Conservation (phyloP, 1,140 invertebrate species). For the Zelostemma sp. region DNA sequence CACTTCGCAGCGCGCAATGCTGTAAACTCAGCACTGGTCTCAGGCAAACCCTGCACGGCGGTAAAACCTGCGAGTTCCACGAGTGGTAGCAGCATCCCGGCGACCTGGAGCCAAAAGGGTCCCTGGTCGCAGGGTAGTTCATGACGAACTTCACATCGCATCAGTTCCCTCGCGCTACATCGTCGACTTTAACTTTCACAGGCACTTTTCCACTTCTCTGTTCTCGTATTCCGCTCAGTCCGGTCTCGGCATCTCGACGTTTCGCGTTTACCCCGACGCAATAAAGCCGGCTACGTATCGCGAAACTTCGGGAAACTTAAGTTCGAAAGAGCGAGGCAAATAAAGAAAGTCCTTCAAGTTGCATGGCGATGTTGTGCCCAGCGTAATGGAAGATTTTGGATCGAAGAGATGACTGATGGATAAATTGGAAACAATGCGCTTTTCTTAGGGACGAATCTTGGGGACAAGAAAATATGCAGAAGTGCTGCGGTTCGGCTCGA, state of each 20-base stretch:
- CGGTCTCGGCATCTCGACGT: conserved; percentile 6
- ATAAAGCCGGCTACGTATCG: conserved; percentile 4
- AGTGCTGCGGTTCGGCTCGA: not conserved
- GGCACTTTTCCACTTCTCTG: conserved; percentile 13
- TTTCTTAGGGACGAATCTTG: too few relatives aligned
- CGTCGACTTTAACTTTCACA: not conserved
- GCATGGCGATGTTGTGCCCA: not conserved
- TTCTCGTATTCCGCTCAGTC: not conserved
- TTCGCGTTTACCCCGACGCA: not conserved
- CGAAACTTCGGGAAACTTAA: conserved; percentile 16
- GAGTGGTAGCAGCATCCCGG: conserved; percentile 67
- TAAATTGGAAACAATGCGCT: too few relatives aligned
- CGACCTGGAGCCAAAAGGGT: conserved; percentile 67
- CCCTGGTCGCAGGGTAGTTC: conserved; percentile 68
- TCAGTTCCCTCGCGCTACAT: conserved; percentile 32
- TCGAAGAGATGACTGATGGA: not conserved
- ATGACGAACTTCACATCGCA: conserved; percentile 68
- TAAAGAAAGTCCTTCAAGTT: conserved; percentile 18
- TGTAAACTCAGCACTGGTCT: conserved; percentile 59
- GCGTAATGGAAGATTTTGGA: too few relatives aligned
- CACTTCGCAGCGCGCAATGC: conserved; percentile 51
- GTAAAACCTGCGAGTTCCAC: conserved; percentile 62
- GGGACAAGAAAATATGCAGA: not conserved
- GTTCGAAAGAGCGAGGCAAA: conserved; percentile 8
- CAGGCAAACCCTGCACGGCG: conserved; percentile 60